Base-by-base conservation (phyloP, 1,140 invertebrate species). In the Zaprionus davidi region DNA sequence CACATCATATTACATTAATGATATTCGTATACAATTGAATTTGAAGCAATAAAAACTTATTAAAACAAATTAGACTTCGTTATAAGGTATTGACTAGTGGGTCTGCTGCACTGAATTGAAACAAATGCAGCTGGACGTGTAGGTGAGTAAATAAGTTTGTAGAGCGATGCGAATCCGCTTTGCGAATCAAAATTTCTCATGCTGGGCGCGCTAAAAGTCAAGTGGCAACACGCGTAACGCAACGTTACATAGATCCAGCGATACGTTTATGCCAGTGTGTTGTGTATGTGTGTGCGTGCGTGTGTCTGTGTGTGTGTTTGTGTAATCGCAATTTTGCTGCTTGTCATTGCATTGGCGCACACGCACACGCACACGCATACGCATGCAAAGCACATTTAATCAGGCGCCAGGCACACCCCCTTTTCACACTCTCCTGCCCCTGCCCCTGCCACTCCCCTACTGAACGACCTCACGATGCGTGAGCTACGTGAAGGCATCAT, bases 301-400 rank as follows among this genome's bases (percentile, higher is more conserved):
- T 64, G 65, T 38, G 44, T 24, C 34, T 56, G n/a, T 46, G 13
- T 65, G 60, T 72, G 17, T 64, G 65, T 38, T n/a, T 28, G 34
- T 58, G 75, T 87, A 82, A 82, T 79, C 69, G 71, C 55, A 68
- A 77, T 82, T 79, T 63, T 72, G 76, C 68, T 67, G 78, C 62
- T 70, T 83, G 80, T 77, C 83, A 88, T 83, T 86, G 84, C 83
- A 87, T 82, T 82, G 86, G 75, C 79, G 65, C 82, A 74, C 76
- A 55, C 56, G 53, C 82, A 74, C 76, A 55, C 56, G 53, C 66
- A 57, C 55, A 81, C 53, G 64, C 72, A 71, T 67, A 80, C 57
- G 63, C 71, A 72, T 72, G 59, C 62, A 69, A 78, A 79, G 65
- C 71, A 77, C 83, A 88, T 88, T 83, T 88, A 88, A 83, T 87